Base-by-base conservation (phyloP, 2,113 vertebrate genomes). In the Larimichthys crocea region DNA sequence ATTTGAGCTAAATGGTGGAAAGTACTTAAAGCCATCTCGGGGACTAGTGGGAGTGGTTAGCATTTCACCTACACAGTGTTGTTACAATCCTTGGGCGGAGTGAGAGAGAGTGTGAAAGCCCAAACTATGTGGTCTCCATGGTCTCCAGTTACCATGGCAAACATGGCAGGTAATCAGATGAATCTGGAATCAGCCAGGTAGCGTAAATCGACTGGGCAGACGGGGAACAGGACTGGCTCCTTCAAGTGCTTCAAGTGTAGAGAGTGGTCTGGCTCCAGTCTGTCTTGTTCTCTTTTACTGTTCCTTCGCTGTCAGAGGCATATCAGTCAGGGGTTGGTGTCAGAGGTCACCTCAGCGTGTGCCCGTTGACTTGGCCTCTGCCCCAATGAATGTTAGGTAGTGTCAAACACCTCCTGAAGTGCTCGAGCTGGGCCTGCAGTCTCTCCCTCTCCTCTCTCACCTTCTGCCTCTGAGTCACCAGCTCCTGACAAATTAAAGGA, bases 361-460 rank as follows among this genome's bases (percentile, higher is more conserved):
- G 97, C 64, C 97, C 96, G 93, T 98, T 98, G 91, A 96, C 96
- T 86, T 98, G 97, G 91, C 92, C 87, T 67, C 97, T 94, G 91
- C 97, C 96, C 97, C 98, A 99, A 83, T 97, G 96, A 88, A 96
- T 92, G 69, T 95, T 95, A 52, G 98, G 98, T 93, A 99, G 91
- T 50, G 96, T 97, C 96, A 99, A 95, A 96, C 98, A 99, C 96
- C 98, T 97, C 93, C 97, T 93, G 94, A 99, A 97, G 96, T 99
- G 98, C 93, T 99, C 97, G 79, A 99, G 96, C 95, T 99, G 97
- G 0, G 97, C 97, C 92, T 99, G 98, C 91, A 99, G 96, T 82
- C 96, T 94, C 90, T 99, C 98, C 56, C 97, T 93, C 90, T 99
- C 98, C 0, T 97, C 97, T 3, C 96, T 94, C 77, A 98, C 94